Conservation (phyloP, 2,113 vertebrate genomes). For the Cyphomyrus discorhynchus region DNA sequence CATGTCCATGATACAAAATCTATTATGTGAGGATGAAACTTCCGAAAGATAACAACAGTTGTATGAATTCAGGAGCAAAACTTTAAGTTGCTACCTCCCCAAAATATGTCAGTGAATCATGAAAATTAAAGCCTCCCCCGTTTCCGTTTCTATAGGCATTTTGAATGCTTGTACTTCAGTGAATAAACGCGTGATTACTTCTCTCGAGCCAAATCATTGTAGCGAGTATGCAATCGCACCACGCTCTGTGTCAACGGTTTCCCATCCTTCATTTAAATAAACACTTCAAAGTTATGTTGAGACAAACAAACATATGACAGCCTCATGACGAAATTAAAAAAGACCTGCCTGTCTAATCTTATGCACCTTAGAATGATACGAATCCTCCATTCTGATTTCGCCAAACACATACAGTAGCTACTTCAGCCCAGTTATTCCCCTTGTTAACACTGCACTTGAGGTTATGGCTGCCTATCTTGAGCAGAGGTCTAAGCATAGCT, state of each 20-base stretch:
- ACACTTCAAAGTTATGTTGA: neutral
- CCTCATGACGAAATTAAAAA: neutral
- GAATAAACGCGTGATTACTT: neutral
- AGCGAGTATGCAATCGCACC: neutral
- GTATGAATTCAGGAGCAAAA: neutral
- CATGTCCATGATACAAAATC: neutral
- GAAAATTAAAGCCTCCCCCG: neutral
- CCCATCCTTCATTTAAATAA: neutral
- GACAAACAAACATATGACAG: neutral
- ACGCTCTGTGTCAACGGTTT: neutral
- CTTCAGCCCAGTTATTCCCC: conserved; percentile 42
- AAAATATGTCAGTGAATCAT: neutral
- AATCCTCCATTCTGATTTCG: conserved; percentile 46
- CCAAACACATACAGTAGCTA: conserved; percentile 49
- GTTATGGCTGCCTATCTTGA: neutral
- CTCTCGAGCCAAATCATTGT: neutral
- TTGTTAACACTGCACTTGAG: conserved; percentile 40
- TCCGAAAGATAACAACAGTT: neutral
- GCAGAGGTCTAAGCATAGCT: conserved; percentile 30
- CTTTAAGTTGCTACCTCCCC: neutral
- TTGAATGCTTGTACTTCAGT: neutral
- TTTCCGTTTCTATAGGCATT: neutral
- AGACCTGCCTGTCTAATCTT: neutral
- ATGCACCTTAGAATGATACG: conserved; percentile 14
- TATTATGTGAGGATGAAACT: neutral